Evolutionary conservation across 1,140 invertebrate genomes (phyloP), one percentile per base, ranked within the genome.

Genomic region (Dinoponera quadriceps): DNA sequence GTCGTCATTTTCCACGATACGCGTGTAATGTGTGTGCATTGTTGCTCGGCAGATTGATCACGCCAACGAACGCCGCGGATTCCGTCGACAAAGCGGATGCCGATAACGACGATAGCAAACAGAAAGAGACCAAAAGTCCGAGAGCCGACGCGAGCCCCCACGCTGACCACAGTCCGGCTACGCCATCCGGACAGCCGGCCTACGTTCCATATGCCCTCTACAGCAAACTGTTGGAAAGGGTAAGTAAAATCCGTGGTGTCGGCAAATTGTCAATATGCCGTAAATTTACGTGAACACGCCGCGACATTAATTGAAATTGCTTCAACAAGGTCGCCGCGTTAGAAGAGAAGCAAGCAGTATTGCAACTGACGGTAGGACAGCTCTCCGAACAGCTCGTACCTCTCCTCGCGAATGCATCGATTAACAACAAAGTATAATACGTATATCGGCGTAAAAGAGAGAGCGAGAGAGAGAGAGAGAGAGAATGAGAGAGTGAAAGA

Each of bases 191-290:
- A 62, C 83, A 89, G 63, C 88, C 91, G 73, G 90, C 90, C 78
- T 94, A 91, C 86, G 93, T 94, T 77, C 93, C 93, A 27, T 94
- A 93, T 88, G 89, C 91, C 62, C 85, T 94, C 80, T 94, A 92
- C 77, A 92, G 84, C 87, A 91, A 94, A 88, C 85, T 94, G 51
- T 82, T 94, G 73, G 92, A 94, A 82, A 93, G 91, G 90, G 94
- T 94, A 88, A 91, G 66, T 86, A 82, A 57, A 65, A 66, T 66
- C 5, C 54, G 33, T 68, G 38, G 13, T 22, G n/a, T 11, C 48
- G 20, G 60, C 44, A 71, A 74, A 55, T 29, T 63, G 49, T 51
- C 38, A 27, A 38, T 48, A 73, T 11, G 25, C 77, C 29, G 73
- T 38, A n/a, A n/a, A 33, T 57, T 18, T 48, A 54, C n/a, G 66